Conservation (phyloP, 1,140 invertebrate genomes). For the Manduca sexta region DNA sequence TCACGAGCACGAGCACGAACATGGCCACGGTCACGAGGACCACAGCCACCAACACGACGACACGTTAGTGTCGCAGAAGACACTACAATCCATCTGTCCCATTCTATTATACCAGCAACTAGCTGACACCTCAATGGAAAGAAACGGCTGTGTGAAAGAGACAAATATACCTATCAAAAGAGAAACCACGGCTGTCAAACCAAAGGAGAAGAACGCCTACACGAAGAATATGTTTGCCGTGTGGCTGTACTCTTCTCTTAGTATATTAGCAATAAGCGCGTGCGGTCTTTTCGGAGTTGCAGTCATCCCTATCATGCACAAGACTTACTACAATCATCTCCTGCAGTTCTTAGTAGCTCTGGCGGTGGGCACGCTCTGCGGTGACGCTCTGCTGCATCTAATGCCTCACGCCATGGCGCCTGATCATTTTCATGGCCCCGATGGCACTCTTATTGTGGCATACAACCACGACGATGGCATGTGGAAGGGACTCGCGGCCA, state of each 20-base stretch:
- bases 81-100: constrained; percentile 76
- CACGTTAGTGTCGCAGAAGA: constrained; percentile 40
- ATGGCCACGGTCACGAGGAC: constrained; percentile 33
- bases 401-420: constrained; percentile 87
- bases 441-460: constrained; percentile 36
- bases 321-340: constrained; percentile 90
- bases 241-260: constrained; percentile 87
- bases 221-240: constrained; percentile 70
- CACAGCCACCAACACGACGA: constrained; percentile 29
- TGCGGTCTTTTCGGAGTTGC: constrained; percentile 88
- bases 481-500: constrained; percentile 87
- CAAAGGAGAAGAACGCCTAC: constrained; percentile 28
- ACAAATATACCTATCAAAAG: constrained; percentile 22
- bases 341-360: constrained; percentile 93
- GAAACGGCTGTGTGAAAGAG: constrained; percentile 73
- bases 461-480: constrained; percentile 78
- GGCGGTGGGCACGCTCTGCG: constrained; percentile 92
- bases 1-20: constrained; percentile 29
- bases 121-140: constrained; percentile 68
- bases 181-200: constrained; percentile 4
- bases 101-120: constrained; percentile 78
- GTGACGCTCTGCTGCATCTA: constrained; percentile 94
- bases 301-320: constrained; percentile 92
- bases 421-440: constrained; percentile 40
- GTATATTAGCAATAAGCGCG: constrained; percentile 87